Conservation (phyloP, 2,888 invertebrate species). For the Chrysolina oricalcia region DNA sequence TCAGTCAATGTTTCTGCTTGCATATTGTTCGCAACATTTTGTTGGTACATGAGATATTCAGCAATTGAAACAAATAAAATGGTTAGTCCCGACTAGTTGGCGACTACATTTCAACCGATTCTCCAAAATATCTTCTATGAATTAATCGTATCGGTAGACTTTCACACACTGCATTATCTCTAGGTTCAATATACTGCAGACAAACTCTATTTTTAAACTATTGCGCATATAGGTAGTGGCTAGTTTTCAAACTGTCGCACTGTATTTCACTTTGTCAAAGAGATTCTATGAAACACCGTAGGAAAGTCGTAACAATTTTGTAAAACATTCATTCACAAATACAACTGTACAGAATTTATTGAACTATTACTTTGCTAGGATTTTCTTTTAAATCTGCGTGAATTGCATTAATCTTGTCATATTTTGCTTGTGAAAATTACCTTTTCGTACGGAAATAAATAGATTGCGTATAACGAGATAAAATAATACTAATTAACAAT, state of each 20-base stretch:
- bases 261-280: slow-evolving; percentile 3
- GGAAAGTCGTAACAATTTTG: slow-evolving; percentile 29
- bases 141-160: not conserved
- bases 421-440: slow-evolving; percentile 31
- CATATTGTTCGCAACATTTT: not conserved
- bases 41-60: not conserved
- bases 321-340: slow-evolving; percentile 53
- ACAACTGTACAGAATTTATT: slow-evolving; percentile 55
- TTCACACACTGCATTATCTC: slow-evolving; percentile 1
- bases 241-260: not conserved
- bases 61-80: slow-evolving; percentile 12
- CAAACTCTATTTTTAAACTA: no score
- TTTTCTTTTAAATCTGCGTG: slow-evolving; percentile 54
- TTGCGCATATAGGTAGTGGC: not conserved
- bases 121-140: not conserved
- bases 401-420: slow-evolving; percentile 37
- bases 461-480: slow-evolving; percentile 29
- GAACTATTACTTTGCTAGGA: slow-evolving; percentile 51
- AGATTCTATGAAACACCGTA: slow-evolving; percentile 27
- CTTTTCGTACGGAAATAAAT: slow-evolving; percentile 35
- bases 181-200: not conserved
- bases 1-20: slow-evolving; percentile 10
- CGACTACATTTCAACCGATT: not conserved
- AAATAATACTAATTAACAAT: slow-evolving; percentile 21
- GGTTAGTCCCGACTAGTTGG: not conserved